A percentile compares a stretch with the other conserved stretches of the same genome.
Evolutionary conservation across 2,888 invertebrate species (phyloP).

Genomic region (Beris morrisii): DNA sequence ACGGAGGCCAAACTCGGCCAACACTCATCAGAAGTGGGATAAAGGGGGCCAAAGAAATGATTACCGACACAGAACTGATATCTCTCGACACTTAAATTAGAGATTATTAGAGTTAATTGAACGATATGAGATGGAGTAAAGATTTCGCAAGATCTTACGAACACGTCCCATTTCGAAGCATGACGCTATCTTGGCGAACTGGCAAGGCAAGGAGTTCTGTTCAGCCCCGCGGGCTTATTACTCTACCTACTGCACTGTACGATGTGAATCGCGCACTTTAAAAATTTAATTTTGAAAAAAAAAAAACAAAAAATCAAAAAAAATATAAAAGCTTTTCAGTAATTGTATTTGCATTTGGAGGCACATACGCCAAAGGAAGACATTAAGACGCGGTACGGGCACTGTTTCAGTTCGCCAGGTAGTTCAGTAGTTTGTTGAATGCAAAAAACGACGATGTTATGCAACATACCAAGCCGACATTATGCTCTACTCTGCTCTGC

Average conservation of each 20-base stretch:
- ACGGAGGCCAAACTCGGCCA: background rate
- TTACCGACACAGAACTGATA: constrained; percentile 23
- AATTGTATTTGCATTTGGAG: background rate
- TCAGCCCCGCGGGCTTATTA: too few species aligned
- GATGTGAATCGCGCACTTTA: too few species aligned
- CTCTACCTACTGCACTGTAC: background rate
- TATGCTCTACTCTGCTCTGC: too few species aligned
- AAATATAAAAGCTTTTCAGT: background rate
- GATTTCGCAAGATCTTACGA: constrained; percentile 6
- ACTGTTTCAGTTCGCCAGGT: background rate
- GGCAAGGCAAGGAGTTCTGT: background rate
- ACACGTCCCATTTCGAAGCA: constrained; percentile 4
- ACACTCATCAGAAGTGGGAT: constrained; percentile 15
- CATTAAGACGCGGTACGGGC: constrained; percentile 9
- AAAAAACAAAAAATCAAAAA: too few species aligned
- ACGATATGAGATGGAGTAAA: constrained; percentile 28
- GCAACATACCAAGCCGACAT: too few species aligned
- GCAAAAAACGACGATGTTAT: background rate
- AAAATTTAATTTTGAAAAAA: too few species aligned
- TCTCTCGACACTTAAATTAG: constrained; percentile 36
- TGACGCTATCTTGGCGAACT: background rate
- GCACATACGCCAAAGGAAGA: constrained; percentile 5
- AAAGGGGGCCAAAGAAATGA: constrained; percentile 24
- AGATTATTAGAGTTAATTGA: constrained; percentile 37
- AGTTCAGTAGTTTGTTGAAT: background rate